phyloP scores from a whole-genome alignment of 1,140 invertebrate species.

The Ganaspis sp. region DNA sequence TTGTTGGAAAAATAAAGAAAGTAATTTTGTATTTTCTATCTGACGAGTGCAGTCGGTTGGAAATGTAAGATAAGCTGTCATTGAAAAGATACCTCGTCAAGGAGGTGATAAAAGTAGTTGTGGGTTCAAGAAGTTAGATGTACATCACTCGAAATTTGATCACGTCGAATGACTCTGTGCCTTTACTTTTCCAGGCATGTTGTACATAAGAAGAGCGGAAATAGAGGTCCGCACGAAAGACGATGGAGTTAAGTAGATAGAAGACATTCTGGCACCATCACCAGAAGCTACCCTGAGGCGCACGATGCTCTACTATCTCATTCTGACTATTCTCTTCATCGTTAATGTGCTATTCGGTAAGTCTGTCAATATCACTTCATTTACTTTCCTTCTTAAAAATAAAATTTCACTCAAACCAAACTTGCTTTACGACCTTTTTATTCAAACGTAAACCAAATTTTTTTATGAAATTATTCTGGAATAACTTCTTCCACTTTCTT shows the following conservation, averaged over 20 bases:
- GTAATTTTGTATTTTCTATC: not conserved
- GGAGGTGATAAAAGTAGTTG: constrained; percentile 4
- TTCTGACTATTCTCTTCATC: constrained; percentile 67
- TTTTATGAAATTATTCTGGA: too few relatives aligned
- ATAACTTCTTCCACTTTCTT: too few relatives aligned
- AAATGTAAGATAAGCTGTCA: constrained; percentile 28
- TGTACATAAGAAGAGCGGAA: constrained; percentile 57
- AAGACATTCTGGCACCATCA: constrained; percentile 40
- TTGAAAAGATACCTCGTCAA: constrained; percentile 11
- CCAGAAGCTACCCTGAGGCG: constrained; percentile 46
- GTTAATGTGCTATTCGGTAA: constrained; percentile 71
- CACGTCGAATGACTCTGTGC: constrained; percentile 16
- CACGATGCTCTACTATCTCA: constrained; percentile 68
- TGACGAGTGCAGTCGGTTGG: constrained; percentile 4
- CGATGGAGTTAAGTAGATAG: constrained; percentile 69
- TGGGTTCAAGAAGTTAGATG: not conserved
- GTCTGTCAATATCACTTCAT: constrained; percentile 38
- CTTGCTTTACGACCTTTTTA: too few relatives aligned
- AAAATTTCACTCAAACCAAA: too few relatives aligned
- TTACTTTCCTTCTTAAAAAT: not conserved
- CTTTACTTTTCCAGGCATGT: constrained; percentile 59
- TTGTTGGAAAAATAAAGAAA: not conserved
- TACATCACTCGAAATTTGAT: not conserved
- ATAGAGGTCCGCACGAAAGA: constrained; percentile 58
- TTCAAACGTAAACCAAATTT: too few relatives aligned